Evolutionary conservation across 1,140 invertebrate genomes (phyloP).

Genomic region (Brachionus manjavacas): DNA sequence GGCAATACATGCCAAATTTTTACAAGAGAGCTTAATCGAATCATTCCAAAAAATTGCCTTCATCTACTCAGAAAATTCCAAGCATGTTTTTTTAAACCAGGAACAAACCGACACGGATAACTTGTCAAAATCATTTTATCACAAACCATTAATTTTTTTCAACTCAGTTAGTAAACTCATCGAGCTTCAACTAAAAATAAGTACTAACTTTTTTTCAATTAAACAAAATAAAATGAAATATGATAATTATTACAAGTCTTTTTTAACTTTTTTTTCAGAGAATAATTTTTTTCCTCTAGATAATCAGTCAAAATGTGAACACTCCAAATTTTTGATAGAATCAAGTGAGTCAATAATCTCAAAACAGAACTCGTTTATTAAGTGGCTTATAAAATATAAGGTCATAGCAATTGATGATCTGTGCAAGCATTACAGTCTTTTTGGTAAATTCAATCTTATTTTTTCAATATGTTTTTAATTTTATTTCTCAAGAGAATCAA

Average conservation of each 20-base stretch:
- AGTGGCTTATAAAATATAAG: not conserved
- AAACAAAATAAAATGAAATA: not conserved
- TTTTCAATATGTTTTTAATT: not conserved
- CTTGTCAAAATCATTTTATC: not conserved
- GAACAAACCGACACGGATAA: not conserved
- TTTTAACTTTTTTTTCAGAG: no score
- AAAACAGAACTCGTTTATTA: not conserved
- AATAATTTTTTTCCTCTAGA: not conserved
- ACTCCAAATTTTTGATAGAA: not conserved
- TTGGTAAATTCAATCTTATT: not conserved
- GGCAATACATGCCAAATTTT: not conserved
- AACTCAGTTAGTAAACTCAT: not conserved
- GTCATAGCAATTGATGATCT: not conserved
- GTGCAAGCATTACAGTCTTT: not conserved
- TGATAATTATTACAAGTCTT: no score
- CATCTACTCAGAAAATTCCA: slow-evolving; percentile 3
- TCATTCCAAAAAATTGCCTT: not conserved
- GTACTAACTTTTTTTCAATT: not conserved
- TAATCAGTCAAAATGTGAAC: slow-evolving; percentile 3
- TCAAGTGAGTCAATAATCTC: not conserved
- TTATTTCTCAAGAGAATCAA: slow-evolving; percentile 14
- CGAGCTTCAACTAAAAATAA: slow-evolving; percentile 3
- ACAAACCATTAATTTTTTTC: slow-evolving; percentile 13
- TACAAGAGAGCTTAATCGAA: not conserved
- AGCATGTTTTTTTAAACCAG: not conserved